Conservation (phyloP, 1,140 invertebrate genomes). For the Lanistes nyassanus region DNA sequence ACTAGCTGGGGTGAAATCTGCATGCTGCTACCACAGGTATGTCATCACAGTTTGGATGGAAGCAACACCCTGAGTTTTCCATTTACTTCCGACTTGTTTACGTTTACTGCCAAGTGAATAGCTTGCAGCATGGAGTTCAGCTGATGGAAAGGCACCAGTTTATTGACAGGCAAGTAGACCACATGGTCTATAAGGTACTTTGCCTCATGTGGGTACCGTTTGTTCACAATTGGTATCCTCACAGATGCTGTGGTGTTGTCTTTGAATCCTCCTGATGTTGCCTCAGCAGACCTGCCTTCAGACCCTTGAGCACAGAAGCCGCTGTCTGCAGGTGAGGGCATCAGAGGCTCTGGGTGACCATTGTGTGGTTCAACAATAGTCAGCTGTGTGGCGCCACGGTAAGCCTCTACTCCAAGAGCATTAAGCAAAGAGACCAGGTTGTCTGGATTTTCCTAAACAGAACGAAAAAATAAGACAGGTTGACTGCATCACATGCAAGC, state of each 20-base stretch:
- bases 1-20: no score
- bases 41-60: conserved; percentile 18
- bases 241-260: no score
- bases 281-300: no score
- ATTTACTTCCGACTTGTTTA: conserved; percentile 10
- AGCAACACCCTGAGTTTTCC: conserved; percentile 3
- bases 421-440: conserved; percentile 53
- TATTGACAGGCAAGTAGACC: conserved; percentile 65
- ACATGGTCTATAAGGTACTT: conserved; percentile 66
- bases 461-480: no score
- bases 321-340: neutral
- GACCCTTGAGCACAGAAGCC: no score
- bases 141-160: conserved; percentile 59
- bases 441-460: conserved; percentile 63
- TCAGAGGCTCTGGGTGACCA: conserved; percentile 20
- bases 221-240: conserved; percentile 30
- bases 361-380: conserved; percentile 59
- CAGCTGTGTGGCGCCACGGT: conserved; percentile 65
- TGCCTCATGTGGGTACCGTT: conserved; percentile 58
- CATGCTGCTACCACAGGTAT: neutral
- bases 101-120: conserved; percentile 18
- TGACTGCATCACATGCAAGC: neutral
- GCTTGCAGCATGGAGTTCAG: conserved; percentile 55
- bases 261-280: no score
- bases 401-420: conserved; percentile 64